A percentile compares a stretch with the other conserved stretches of the same genome.
Evolutionary conservation across 2,888 invertebrate species (phyloP).

Genomic region (Lysandra bellargus): DNA sequence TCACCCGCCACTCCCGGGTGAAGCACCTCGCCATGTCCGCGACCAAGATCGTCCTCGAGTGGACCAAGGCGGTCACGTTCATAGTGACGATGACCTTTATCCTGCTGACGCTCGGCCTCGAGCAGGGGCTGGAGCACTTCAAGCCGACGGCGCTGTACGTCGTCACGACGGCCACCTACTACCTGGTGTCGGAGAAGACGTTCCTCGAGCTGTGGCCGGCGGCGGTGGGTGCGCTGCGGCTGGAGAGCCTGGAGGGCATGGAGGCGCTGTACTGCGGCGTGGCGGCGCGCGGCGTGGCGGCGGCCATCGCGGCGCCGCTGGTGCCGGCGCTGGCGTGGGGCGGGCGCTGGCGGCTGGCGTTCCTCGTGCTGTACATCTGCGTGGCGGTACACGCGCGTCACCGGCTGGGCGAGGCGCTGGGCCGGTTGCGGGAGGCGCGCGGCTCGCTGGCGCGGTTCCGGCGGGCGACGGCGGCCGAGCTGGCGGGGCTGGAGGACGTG

Average conservation of each 20-base stretch:
- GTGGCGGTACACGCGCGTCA: conserved; percentile 84
- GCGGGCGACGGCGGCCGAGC: conserved; percentile 83
- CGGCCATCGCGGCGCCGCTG: conserved; percentile 78
- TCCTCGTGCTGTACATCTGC: conserved; percentile 83
- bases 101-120: conserved; percentile 86
- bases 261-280: conserved; percentile 86
- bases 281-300: conserved; percentile 81
- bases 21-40: conserved; percentile 90
- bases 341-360: conserved; percentile 81
- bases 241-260: conserved; percentile 85
- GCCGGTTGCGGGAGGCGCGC: conserved; percentile 80
- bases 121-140: conserved; percentile 88
- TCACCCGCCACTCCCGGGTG: conserved; percentile 86
- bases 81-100: conserved; percentile 88
- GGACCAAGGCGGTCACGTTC: conserved; percentile 91
- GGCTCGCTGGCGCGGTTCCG: conserved; percentile 82
- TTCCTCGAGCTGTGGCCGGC: conserved; percentile 84
- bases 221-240: conserved; percentile 78
- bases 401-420: conserved; percentile 77
- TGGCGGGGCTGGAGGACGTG: conserved; percentile 86
- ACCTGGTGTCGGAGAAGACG: conserved; percentile 85
- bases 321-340: conserved; percentile 78
- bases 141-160: conserved; percentile 85
- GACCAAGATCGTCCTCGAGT: conserved; percentile 89
- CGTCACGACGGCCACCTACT: conserved; percentile 84